Evolutionary conservation across 1,140 invertebrate genomes (phyloP), one percentile per base, ranked within the genome.

Genomic region (Muscidifurax raptorellus): DNA sequence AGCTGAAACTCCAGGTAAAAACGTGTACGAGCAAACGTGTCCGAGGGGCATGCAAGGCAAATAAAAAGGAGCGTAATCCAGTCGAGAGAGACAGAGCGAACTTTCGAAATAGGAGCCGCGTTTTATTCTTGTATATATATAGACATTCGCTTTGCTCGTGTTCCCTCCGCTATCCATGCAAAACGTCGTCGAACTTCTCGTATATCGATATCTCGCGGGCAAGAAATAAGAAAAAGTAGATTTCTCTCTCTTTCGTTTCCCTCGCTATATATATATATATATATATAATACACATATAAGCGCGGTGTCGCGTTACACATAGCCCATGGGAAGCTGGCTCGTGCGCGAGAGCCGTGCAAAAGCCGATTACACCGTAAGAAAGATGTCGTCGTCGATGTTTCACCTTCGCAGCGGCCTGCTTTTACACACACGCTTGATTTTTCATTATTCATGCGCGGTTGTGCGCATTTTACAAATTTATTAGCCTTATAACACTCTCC

Each of bases 301-400:
- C 74, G 36, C 27, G 27, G 74, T 78, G 18, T 83, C 82, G 64
- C 13, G 74, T 83, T 83, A 83, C 66, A 32, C 59, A 40, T 15
- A 22, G 44, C 27, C 15, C 36, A 67, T 52, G 74, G 66, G 74
- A 71, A 71, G 52, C 64, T 76, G 72, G 2, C 18, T 25, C 9
- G 71, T n/a, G 13, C 4, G 32, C 28, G 72, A 27, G 52, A 44
- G 32, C 0, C 3, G 40, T 15, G 72, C 32, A 69, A 69, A 78
- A 83, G 27, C 74, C 64, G 82, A 83, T 83, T 83, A 83, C 82
- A 69, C 36, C 44, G 27, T 69, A 30, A 83, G 82, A 67, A 83
- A 77, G 82, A 77, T 69, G 82, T 83, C 64, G 69, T 15, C 47
- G 25, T 77, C 82, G 74, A 83, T 69, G 67, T 69, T 67, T 77